Base-by-base conservation (phyloP, 2,797 vertebrate genomes). In the Lepidocolaptes lacrymiger region DNA sequence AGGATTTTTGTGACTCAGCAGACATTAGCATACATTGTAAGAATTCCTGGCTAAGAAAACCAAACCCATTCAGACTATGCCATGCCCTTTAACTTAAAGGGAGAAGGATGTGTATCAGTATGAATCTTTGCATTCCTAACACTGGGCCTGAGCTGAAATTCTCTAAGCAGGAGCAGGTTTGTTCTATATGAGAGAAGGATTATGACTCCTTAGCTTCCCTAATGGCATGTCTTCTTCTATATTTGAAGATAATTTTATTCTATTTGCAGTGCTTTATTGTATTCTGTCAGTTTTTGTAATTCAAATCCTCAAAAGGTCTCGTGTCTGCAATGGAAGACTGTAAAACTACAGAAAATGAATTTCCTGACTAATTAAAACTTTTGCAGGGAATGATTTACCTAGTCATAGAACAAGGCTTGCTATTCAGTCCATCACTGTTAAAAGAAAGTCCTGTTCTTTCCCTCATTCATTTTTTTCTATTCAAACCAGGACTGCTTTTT, bases 1-100 rank as follows among this genome's bases (percentile, higher is more conserved):
- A 79, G 0, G 27, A 27, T 67, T 2, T 55, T 72, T 4, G 1
- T 81, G 41, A 64, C 26, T 74, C 44, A 76, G 59, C 20, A 88
- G 71, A 37, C 61, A 72, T n/a, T 58, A 73, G 13, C 0, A 0
- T 24, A 41, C 10, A 3, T 66, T 64, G 22, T 23, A 62, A 59
- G 59, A 87, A 76, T 76, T 69, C 46, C 48, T 64, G 41, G 24
- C 48, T 85, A 49, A 61, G 20, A 58, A 88, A 92, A 61, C 2
- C 0, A 0, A 74, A 64, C 23, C 7, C 6, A 0, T 43, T 69
- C 72, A 49, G 19, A 23, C 44, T 85, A 69, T 83, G 12, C 71
- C 36, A 63, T 52, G 78, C 6, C 39, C 66, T 73, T 67, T 32
- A 85, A 66, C 14, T 5, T 3, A 48, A 89, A 74, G 37, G 28